Evolutionary conservation across 2,113 vertebrate genomes (phyloP).

Genomic region (Gorsachius goisagi): DNA sequence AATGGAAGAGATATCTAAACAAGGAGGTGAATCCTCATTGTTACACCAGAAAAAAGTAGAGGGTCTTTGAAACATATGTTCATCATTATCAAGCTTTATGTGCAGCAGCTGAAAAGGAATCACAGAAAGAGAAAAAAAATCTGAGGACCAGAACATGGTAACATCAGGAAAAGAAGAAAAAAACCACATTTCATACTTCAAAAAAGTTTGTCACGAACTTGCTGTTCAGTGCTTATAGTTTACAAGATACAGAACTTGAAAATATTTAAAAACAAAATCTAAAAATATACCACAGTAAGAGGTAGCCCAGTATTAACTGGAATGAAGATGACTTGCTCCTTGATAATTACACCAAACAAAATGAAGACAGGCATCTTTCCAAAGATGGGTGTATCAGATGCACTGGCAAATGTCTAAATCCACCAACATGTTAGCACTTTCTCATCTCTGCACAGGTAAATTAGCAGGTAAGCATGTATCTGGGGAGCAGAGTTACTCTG

Average conservation of each 20-base stretch:
- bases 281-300: background rate
- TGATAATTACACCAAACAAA: background rate
- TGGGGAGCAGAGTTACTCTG: background rate
- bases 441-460: background rate
- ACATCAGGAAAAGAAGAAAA: background rate
- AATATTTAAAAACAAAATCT: background rate
- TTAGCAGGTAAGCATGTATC: background rate
- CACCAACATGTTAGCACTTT: background rate
- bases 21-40: slow-evolving; percentile 84
- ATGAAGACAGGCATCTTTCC: background rate
- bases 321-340: background rate
- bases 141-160: slow-evolving; percentile 33
- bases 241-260: background rate
- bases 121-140: slow-evolving; percentile 73
- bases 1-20: slow-evolving; percentile 90
- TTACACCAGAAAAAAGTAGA: slow-evolving; percentile 88
- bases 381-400: background rate
- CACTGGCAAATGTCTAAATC: background rate
- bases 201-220: background rate
- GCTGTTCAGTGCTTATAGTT: background rate
- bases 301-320: background rate
- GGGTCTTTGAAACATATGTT: slow-evolving; percentile 83
- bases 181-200: background rate
- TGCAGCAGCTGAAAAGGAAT: slow-evolving; percentile 84
- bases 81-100: slow-evolving; percentile 82